These are phyloP conservation scores for Vulpes ferrilata DNA, from an alignment of 2,113 vertebrate genomes.

Conservation along the genomic window DNA sequence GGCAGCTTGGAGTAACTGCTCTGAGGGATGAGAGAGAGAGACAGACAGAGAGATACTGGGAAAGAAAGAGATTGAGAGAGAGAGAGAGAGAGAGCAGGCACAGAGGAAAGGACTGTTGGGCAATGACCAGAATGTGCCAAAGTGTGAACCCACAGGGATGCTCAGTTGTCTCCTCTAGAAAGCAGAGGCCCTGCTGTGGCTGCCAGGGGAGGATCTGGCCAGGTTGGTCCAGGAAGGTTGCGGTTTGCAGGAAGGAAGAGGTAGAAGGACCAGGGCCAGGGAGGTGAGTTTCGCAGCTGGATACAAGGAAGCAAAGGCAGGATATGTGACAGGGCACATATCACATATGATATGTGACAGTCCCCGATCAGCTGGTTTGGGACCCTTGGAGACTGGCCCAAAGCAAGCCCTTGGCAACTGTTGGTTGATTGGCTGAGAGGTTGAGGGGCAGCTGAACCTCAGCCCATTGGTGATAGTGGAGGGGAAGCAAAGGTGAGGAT, in stretches of 20 bases:
- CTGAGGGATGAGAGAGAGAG: not conserved
- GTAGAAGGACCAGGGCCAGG: not conserved
- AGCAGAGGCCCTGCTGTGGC: not conserved
- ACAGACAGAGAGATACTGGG: not conserved
- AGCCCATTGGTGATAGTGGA: not conserved
- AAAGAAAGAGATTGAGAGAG: not conserved
- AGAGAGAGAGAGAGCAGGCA: not conserved
- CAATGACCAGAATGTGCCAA: fast-evolving
- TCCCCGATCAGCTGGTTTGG: not conserved
- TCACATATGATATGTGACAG: too few species aligned
- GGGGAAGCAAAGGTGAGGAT: not conserved
- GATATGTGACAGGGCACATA: not conserved
- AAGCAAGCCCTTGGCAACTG: not conserved
- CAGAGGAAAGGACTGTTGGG: not conserved
- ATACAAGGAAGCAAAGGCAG: not conserved
- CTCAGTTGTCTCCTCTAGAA: not conserved
- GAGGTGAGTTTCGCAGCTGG: not conserved
- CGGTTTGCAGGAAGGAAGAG: conserved; percentile 29
- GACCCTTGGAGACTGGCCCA: not conserved
- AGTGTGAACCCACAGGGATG: not conserved
- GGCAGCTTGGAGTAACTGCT: not conserved
- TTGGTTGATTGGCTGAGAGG: not conserved
- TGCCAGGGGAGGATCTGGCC: not conserved
- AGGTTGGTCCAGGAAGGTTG: not conserved
- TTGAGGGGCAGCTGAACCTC: not conserved